These are phyloP conservation scores for Periphyllus acericola DNA, from an alignment of 2,888 invertebrate genomes.

Conservation along the genomic window DNA sequence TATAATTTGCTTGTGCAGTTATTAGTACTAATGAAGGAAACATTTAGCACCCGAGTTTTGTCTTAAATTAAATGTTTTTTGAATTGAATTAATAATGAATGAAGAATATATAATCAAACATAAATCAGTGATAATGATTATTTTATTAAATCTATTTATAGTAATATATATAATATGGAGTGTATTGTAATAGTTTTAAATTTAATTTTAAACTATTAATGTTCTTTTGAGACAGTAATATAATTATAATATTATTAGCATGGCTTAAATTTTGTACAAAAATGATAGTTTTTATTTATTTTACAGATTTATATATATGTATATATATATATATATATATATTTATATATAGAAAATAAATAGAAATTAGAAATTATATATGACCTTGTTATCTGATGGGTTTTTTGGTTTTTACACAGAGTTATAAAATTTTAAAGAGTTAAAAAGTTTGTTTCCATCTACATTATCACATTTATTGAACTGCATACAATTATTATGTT, in stretches of 20 bases:
- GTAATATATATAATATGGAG: not conserved
- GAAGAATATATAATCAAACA: too few species aligned
- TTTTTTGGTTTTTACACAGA: conserved; percentile 51
- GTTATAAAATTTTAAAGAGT: conserved; percentile 44
- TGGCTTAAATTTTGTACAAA: conserved; percentile 59
- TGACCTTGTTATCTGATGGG: conserved; percentile 48
- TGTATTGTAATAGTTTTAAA: conserved; percentile 49
- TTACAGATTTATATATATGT: conserved; percentile 57
- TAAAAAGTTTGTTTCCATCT: conserved; percentile 51
- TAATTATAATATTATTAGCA: not conserved
- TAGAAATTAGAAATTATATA: conserved; percentile 50
- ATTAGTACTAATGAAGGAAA: not conserved
- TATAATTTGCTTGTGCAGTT: not conserved
- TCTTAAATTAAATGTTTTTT: too few species aligned
- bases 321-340: not conserved
- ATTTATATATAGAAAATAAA: conserved; percentile 36
- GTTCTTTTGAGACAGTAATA: not conserved
- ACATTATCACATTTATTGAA: conserved; percentile 55
- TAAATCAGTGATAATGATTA: not conserved
- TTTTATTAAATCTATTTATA: not conserved
- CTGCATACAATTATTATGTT: conserved; percentile 59
- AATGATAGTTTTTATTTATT: conserved; percentile 61
- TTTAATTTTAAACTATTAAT: not conserved
- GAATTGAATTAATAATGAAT: too few species aligned
- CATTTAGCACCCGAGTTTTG: too few species aligned